Evolutionary conservation across 2,113 vertebrate species (phyloP).

Genomic region (Acrocephalus kingi): DNA sequence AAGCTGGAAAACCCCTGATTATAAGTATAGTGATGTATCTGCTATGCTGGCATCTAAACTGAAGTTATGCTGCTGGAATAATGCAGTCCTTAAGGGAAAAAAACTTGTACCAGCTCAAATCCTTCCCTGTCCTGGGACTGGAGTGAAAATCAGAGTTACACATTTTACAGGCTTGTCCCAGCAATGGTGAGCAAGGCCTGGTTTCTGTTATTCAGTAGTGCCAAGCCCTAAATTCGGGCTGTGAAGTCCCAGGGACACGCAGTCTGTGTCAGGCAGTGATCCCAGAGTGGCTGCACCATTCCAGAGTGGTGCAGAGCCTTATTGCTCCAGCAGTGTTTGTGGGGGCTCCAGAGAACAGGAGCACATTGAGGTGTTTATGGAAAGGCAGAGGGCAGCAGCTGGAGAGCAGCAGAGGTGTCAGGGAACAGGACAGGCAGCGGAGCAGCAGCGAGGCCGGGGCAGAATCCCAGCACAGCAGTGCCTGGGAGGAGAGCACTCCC

Average conservation of each 20-base stretch:
- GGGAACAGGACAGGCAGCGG: fast-evolving
- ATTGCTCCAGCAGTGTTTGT: fast-evolving
- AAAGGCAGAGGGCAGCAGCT: background rate
- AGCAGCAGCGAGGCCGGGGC: fast-evolving
- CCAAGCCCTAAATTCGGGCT: background rate
- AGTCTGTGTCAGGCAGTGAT: background rate
- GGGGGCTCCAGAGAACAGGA: background rate
- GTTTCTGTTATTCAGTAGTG: background rate
- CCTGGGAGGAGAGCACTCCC: background rate
- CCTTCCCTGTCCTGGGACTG: background rate
- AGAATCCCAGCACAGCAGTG: background rate
- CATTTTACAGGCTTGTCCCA: background rate
- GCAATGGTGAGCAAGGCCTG: background rate
- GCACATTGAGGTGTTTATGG: background rate
- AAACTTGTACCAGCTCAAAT: background rate
- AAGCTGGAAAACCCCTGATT: background rate
- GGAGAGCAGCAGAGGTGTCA: background rate
- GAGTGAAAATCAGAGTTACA: fast-evolving
- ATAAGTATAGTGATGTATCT: fast-evolving
- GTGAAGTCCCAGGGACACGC: background rate
- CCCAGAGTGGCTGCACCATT: background rate
- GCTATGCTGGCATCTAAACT: background rate
- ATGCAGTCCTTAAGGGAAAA: background rate
- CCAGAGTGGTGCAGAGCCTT: background rate
- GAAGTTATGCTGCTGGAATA: background rate